Percentiles rank a stretch among this genome's conserved stretches.
Conservation (phyloP, 92 coral and sea anemone genomes). For the Umimayanthus chanpuru region DNA sequence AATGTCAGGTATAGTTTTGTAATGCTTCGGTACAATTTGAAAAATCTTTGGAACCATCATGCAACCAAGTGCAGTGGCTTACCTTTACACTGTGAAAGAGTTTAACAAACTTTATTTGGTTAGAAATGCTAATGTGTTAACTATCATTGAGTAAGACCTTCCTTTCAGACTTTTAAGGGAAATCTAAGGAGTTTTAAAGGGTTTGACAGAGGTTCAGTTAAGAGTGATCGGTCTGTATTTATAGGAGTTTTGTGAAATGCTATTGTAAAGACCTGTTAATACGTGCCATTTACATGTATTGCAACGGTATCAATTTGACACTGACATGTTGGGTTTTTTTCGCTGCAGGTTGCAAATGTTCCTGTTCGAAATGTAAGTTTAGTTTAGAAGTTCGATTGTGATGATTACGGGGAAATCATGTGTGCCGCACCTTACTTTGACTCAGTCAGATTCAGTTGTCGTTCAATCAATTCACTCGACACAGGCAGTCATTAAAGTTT, state of each 20-base stretch:
- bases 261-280: neutral
- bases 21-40: too few species aligned
- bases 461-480: too few species aligned
- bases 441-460: neutral
- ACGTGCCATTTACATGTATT: neutral
- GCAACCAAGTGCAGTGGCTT: too few species aligned
- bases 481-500: neutral
- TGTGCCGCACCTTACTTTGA: neutral
- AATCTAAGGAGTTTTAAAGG: neutral
- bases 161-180: neutral
- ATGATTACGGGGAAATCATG: neutral
- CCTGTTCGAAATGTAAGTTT: slow-evolving; percentile 92
- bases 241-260: neutral
- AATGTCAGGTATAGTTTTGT: too few species aligned
- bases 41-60: too few species aligned
- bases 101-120: too few species aligned
- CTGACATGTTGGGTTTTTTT: neutral
- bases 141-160: too few species aligned
- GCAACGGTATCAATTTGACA: neutral
- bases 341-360: slow-evolving; percentile 81
- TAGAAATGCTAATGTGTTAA: too few species aligned
- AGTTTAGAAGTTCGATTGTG: neutral
- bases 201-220: too few species aligned
- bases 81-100: too few species aligned
- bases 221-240: neutral